Evolutionary conservation across 37 sponge, comb jelly and placozoan genomes (phyloP).

Genomic region (Amphimedon queenslandica): DNA sequence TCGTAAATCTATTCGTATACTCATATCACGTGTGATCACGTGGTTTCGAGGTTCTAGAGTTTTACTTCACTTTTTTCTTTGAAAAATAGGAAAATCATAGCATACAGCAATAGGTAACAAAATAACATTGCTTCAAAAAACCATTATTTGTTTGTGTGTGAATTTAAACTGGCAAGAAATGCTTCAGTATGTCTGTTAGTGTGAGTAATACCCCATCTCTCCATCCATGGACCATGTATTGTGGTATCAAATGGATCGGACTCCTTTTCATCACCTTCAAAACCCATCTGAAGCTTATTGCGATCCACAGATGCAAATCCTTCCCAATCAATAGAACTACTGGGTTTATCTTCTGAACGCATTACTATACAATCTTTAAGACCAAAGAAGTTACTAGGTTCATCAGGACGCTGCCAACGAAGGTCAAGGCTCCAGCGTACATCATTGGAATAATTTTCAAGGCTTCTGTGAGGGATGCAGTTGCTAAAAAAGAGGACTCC

Average conservation of each 20-base stretch:
- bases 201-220: conserved; percentile 74
- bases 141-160: too few relatives aligned
- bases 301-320: conserved; percentile 58
- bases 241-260: conserved; percentile 78
- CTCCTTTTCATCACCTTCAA: background rate
- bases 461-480: conserved; percentile 76
- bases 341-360: conserved; percentile 49
- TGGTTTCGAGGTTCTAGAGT: too few relatives aligned
- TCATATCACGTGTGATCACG: too few relatives aligned
- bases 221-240: conserved; percentile 88
- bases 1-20: too few relatives aligned
- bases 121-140: too few relatives aligned
- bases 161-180: too few relatives aligned
- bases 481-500: conserved; percentile 75
- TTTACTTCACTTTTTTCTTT: too few relatives aligned
- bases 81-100: too few relatives aligned
- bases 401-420: conserved; percentile 71
- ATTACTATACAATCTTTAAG: conserved; percentile 60
- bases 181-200: conserved; percentile 78
- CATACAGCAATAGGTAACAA: too few relatives aligned
- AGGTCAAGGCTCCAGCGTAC: conserved; percentile 87
- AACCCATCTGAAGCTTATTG: conserved; percentile 41
- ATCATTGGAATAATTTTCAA: conserved; percentile 63
- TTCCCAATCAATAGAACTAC: conserved; percentile 58
- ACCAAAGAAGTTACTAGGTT: conserved; percentile 61